A percentile compares a stretch with the other conserved stretches of the same genome.
Conservation (phyloP, 2,797 vertebrate species). For the Aulostomus chinensis region DNA sequence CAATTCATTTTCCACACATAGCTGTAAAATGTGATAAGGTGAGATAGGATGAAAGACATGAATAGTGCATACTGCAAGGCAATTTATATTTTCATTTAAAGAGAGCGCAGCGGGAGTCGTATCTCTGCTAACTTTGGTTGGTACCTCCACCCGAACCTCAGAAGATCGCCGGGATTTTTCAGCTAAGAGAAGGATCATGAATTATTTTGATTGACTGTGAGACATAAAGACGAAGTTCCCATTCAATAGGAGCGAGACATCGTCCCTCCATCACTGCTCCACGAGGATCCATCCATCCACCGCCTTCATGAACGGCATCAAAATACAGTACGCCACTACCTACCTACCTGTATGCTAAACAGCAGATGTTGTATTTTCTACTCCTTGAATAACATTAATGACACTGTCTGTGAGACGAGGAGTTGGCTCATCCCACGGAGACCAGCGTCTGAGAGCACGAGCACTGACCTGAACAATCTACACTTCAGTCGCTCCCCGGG, state of each 20-base stretch:
- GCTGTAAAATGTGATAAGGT: constrained; percentile 44
- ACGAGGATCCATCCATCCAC: too few relatives aligned
- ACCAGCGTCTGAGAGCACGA: constrained; percentile 35
- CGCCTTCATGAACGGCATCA: constrained; percentile 57
- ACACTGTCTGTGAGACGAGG: constrained; percentile 39
- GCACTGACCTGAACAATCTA: constrained; percentile 67
- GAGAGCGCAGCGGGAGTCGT: constrained; percentile 20
- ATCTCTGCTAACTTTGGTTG: constrained; percentile 6
- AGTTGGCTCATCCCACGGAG: constrained; percentile 40
- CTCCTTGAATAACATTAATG: constrained; percentile 65
- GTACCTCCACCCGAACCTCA: constrained; percentile 28
- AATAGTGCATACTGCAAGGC: constrained; percentile 26
- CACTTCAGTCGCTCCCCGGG: constrained; percentile 55
- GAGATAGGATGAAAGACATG: constrained; percentile 27
- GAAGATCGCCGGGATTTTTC: constrained; percentile 22
- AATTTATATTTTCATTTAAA: constrained; percentile 56
- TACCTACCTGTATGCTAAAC: constrained; percentile 19
- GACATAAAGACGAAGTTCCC: too few relatives aligned
- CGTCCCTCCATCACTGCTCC: too few relatives aligned
- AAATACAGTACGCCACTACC: constrained; percentile 38
- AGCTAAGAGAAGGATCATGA: constrained; percentile 26
- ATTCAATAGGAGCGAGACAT: constrained; percentile 33
- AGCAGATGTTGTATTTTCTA: constrained; percentile 47
- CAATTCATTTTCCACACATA: constrained; percentile 44
- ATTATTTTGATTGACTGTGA: too few relatives aligned